Evolutionary conservation across 2,888 invertebrate species (phyloP).

Genomic region (Heliconius sara): DNA sequence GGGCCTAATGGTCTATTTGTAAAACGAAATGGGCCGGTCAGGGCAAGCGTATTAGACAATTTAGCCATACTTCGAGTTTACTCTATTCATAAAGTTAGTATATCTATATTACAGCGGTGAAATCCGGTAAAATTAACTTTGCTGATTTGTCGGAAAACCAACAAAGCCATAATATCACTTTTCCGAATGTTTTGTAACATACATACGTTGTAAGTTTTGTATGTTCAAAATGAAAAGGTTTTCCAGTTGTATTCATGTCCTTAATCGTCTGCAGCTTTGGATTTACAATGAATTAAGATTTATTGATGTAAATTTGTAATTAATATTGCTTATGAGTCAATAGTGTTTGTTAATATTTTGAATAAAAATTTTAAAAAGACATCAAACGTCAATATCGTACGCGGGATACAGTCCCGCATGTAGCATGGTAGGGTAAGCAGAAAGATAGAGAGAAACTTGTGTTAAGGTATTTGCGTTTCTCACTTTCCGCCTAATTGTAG

Average conservation of each 20-base stretch:
- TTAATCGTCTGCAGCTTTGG: neutral
- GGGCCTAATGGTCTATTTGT: conserved; percentile 83
- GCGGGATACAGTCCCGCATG: no score
- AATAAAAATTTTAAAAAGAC: no score
- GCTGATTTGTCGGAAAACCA: conserved; percentile 30
- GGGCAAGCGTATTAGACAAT: conserved; percentile 79
- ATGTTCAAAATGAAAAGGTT: neutral
- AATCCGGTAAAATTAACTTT: conserved; percentile 42
- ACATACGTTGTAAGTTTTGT: neutral
- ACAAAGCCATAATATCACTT: conserved; percentile 21
- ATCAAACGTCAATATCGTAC: no score
- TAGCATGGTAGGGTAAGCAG: no score
- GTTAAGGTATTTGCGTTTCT: no score
- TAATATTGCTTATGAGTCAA: neutral
- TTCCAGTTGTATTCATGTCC: neutral
- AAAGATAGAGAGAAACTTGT: no score
- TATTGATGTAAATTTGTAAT: neutral
- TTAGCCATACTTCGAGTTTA: conserved; percentile 76
- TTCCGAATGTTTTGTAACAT: conserved; percentile 23
- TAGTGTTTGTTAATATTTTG: no score
- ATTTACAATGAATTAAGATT: neutral
- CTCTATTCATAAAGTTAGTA: conserved; percentile 58
- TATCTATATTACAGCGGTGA: conserved; percentile 44
- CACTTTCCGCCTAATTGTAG: no score
- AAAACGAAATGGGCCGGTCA: conserved; percentile 79